These are phyloP conservation scores for Lophura swinhoii DNA, from an alignment of 2,797 vertebrate genomes.

Conservation along the genomic window DNA sequence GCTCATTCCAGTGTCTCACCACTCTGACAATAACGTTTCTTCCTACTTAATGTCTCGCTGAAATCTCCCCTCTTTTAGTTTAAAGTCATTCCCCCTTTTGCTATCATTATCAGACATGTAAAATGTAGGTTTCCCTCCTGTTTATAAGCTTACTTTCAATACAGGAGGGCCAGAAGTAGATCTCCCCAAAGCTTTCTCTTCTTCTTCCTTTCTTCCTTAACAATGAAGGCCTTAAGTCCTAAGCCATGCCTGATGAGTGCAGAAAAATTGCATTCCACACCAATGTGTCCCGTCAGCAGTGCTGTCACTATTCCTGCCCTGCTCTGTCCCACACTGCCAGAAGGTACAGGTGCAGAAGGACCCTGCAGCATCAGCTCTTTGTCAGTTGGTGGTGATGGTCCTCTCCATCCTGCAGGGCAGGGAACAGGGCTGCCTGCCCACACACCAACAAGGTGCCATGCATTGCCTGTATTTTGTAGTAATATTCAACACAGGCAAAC, in stretches of 20 bases:
- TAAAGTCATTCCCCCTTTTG: not conserved
- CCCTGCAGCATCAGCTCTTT: not conserved
- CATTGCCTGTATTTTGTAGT: accelerated
- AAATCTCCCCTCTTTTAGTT: not conserved
- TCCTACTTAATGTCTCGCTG: not conserved
- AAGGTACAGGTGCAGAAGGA: not conserved
- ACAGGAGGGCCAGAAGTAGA: not conserved
- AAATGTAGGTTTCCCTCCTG: not conserved
- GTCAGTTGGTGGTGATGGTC: not conserved
- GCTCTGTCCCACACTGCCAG: accelerated
- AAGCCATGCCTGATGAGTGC: not conserved
- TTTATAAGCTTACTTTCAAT: not conserved
- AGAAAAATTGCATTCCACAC: not conserved
- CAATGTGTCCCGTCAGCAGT: not conserved
- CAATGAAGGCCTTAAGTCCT: not conserved
- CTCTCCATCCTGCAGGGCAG: not conserved
- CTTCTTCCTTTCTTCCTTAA: not conserved
- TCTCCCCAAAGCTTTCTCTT: not conserved
- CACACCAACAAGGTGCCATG: not conserved
- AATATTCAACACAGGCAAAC: accelerated
- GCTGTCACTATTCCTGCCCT: not conserved
- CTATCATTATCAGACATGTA: not conserved
- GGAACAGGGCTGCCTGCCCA: not conserved
- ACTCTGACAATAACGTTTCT: not conserved
- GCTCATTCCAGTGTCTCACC: not conserved